Conservation (phyloP, 2,888 invertebrate species). For the Helleia helle region DNA sequence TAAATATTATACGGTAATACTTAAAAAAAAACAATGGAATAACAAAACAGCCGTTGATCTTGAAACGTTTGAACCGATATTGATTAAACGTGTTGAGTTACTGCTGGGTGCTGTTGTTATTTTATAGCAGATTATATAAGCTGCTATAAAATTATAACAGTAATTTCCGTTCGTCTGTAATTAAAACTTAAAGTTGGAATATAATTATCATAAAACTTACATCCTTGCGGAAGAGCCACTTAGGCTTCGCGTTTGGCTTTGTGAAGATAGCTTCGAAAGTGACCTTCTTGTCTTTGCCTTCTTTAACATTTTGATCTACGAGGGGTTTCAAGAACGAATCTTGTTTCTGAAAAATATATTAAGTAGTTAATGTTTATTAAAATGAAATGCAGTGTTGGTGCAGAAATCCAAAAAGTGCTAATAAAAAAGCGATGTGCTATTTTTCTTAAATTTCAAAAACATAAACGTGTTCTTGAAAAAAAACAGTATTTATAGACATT, state of each 20-base stretch:
- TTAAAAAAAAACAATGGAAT: too few relatives aligned
- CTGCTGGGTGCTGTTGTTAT: too few relatives aligned
- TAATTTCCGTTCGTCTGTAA: too few relatives aligned
- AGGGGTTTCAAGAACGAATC: conserved; percentile 95
- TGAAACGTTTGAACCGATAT: too few relatives aligned
- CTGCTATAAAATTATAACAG: too few relatives aligned
- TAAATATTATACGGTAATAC: too few relatives aligned
- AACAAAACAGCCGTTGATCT: too few relatives aligned
- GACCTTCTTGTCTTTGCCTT: conserved; percentile 97
- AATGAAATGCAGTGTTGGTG: neutral
- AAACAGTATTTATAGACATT: neutral
- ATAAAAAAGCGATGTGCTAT: conserved; percentile 58
- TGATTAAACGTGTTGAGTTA: too few relatives aligned
- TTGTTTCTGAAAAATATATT: conserved; percentile 82
- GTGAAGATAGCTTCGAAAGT: conserved; percentile 95
- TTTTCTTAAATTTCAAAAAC: neutral
- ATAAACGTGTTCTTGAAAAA: neutral
- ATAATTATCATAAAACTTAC: conserved; percentile 75
- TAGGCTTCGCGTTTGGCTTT: conserved; percentile 95
- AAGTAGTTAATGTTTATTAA: neutral
- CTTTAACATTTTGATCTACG: conserved; percentile 93
- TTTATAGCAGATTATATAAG: too few relatives aligned
- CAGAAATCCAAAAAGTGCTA: conserved; percentile 44
- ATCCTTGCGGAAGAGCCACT: conserved; percentile 94
- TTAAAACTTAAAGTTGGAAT: too few relatives aligned